Conservation (phyloP, 2,888 invertebrate species). For the Rhorus exstirpatorius region DNA sequence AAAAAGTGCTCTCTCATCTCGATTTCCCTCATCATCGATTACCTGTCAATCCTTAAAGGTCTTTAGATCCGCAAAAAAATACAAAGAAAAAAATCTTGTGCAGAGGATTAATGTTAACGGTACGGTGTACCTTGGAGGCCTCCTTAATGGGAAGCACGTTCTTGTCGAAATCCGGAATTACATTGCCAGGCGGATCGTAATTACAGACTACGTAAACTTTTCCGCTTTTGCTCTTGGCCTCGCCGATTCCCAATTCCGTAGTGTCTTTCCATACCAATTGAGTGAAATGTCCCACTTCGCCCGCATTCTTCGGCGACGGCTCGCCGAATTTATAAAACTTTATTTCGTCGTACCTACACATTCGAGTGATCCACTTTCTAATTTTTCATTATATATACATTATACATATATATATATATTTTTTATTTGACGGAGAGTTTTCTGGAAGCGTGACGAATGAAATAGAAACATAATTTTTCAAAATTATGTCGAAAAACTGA, state of each 20-base stretch:
- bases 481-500: too few relatives aligned
- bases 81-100: slow-evolving; percentile 1
- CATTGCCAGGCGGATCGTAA: slow-evolving; percentile 88
- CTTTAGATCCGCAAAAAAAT: not conserved
- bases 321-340: slow-evolving; percentile 77
- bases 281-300: slow-evolving; percentile 87
- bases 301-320: slow-evolving; percentile 67
- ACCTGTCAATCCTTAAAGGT: not conserved
- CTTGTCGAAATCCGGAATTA: slow-evolving; percentile 77
- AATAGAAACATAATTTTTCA: too few relatives aligned
- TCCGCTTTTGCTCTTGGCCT: slow-evolving; percentile 84
- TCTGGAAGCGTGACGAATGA: too few relatives aligned
- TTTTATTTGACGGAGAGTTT: too few relatives aligned
- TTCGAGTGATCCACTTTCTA: too few relatives aligned
- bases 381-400: too few relatives aligned
- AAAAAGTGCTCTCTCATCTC: not conserved
- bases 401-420: too few relatives aligned
- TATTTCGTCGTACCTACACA: slow-evolving; percentile 80
- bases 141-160: slow-evolving; percentile 73
- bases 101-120: not conserved
- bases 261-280: slow-evolving; percentile 88
- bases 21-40: not conserved
- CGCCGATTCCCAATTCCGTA: slow-evolving; percentile 87
- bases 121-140: slow-evolving; percentile 56
- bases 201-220: slow-evolving; percentile 87